Percentiles rank a stretch among this genome's conserved stretches.
Evolutionary conservation across 2,888 invertebrate species (phyloP).

Genomic region (Thumatha senex): DNA sequence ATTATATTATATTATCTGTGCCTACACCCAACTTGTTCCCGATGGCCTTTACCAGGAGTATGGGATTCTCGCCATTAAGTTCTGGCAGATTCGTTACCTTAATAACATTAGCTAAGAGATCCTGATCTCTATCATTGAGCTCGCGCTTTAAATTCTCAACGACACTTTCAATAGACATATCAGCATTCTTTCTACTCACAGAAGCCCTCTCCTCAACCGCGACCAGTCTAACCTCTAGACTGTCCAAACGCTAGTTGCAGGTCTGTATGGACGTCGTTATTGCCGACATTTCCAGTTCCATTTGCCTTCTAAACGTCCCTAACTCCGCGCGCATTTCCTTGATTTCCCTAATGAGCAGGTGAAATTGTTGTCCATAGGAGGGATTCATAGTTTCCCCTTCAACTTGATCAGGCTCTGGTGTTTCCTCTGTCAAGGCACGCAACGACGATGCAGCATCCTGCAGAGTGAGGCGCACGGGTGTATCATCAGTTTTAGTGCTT

Average conservation of each 20-base stretch:
- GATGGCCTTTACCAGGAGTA: not conserved
- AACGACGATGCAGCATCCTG: not conserved
- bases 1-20: no score
- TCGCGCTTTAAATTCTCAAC: not conserved
- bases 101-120: not conserved
- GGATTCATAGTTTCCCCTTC: no score
- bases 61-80: not conserved
- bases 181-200: not conserved
- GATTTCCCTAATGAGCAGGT: not conserved
- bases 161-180: not conserved
- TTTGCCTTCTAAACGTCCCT: not conserved
- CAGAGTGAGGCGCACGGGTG: not conserved
- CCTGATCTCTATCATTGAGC: not conserved
- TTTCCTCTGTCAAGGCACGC: no score
- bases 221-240: not conserved
- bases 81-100: not conserved
- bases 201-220: not conserved
- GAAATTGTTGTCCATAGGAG: not conserved
- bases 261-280: not conserved
- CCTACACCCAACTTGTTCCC: not conserved
- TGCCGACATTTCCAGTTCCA: not conserved
- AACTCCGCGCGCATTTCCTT: not conserved
- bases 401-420: no score
- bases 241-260: not conserved
- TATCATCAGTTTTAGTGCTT: not conserved